Evolutionary conservation across 2,113 vertebrate genomes (phyloP).

Genomic region (Ranitomeya imitator): DNA sequence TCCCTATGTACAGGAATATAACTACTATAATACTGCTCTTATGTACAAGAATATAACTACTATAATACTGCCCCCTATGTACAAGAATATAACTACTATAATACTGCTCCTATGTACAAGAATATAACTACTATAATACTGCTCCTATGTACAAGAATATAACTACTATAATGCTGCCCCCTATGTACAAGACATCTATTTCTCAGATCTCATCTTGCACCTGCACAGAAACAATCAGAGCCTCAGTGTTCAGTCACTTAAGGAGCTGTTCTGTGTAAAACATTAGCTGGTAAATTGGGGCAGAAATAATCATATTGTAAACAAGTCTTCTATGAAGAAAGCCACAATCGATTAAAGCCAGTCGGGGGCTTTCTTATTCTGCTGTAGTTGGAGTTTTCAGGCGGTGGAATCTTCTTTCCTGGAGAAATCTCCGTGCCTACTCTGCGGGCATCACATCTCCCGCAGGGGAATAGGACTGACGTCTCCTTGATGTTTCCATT

Average conservation of each 20-base stretch:
- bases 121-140: too few species aligned
- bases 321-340: constrained; percentile 19
- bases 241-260: neutral
- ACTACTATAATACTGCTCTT: neutral
- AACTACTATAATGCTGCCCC: neutral
- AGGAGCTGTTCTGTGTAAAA: neutral
- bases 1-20: neutral
- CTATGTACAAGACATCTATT: neutral
- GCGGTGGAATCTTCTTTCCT: constrained; percentile 32
- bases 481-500: constrained; percentile 41
- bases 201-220: neutral
- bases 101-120: neutral
- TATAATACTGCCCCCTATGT: neutral
- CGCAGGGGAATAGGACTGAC: constrained; percentile 53
- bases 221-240: constrained; percentile 22
- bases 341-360: constrained; percentile 8
- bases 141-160: too few species aligned
- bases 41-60: neutral
- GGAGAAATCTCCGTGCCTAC: neutral
- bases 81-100: too few species aligned
- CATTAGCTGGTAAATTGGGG: constrained; percentile 43
- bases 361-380: constrained; percentile 7
- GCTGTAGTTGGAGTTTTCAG: neutral
- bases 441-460: neutral
- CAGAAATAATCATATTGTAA: constrained; percentile 18